These are phyloP conservation scores for Apotomis turbidana DNA, from an alignment of 2,888 invertebrate genomes.

Conservation along the genomic window DNA sequence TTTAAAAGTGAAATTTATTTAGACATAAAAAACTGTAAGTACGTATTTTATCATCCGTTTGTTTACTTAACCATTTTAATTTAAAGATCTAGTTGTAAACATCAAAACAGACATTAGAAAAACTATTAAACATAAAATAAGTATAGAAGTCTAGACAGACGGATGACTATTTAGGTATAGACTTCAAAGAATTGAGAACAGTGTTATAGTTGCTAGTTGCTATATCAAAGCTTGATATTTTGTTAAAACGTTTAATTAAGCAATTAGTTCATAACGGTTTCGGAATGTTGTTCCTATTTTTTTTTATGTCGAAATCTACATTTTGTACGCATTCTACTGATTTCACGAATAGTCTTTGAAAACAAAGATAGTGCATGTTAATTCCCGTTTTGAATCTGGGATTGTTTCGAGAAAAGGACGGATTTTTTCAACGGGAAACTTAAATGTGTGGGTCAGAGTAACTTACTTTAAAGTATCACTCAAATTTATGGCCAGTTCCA, in stretches of 20 bases:
- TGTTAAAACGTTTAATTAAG: not conserved
- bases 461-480: too few relatives aligned
- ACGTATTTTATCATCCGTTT: too few relatives aligned
- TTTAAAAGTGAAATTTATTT: too few relatives aligned
- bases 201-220: not conserved
- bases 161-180: not conserved
- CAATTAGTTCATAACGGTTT: not conserved
- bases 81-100: not conserved
- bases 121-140: not conserved
- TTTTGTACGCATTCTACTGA: not conserved
- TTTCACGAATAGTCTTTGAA: too few relatives aligned
- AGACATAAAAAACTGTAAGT: too few relatives aligned
- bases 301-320: not conserved
- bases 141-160: conserved; percentile 3
- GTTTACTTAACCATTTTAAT: not conserved
- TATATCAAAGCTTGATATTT: conserved; percentile 3
- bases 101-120: not conserved
- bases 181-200: conserved; percentile 22
- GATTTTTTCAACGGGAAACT: too few relatives aligned
- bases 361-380: too few relatives aligned
- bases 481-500: too few relatives aligned
- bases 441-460: too few relatives aligned
- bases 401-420: too few relatives aligned
- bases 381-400: too few relatives aligned
- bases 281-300: not conserved